Conservation (phyloP, 2,888 invertebrate species). For the Melanargia galathea region DNA sequence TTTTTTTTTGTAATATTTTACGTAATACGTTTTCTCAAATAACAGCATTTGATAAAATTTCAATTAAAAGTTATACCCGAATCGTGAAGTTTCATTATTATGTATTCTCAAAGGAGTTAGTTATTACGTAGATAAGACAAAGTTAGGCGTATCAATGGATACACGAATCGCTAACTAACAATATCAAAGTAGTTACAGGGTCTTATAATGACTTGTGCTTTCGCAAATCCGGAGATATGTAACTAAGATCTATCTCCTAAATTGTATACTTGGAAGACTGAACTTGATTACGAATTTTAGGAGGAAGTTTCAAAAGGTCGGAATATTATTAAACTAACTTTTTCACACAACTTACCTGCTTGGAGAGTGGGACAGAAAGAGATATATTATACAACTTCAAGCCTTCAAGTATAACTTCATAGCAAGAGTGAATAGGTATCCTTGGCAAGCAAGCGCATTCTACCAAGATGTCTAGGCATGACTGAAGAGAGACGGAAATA, state of each 20-base stretch:
- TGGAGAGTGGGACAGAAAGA: background rate
- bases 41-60: too few species aligned
- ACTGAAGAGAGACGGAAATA: too few species aligned
- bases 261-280: background rate
- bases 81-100: background rate
- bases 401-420: too few species aligned
- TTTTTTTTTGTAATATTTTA: too few species aligned
- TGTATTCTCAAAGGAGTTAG: background rate
- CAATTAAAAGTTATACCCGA: conserved; percentile 1
- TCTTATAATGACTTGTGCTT: conserved; percentile 1
- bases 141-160: conserved; percentile 9
- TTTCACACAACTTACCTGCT: background rate
- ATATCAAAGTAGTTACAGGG: conserved; percentile 7
- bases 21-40: too few species aligned
- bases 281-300: background rate
- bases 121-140: conserved; percentile 4
- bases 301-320: background rate
- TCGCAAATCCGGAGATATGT: background rate
- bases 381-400: too few species aligned
- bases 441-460: too few species aligned
- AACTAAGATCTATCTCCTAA: background rate
- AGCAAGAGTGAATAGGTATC: too few species aligned
- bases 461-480: too few species aligned
- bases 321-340: background rate
- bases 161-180: background rate